phyloP scores from a whole-genome alignment of 2,113 vertebrate species.

The Sander lucioperca region DNA sequence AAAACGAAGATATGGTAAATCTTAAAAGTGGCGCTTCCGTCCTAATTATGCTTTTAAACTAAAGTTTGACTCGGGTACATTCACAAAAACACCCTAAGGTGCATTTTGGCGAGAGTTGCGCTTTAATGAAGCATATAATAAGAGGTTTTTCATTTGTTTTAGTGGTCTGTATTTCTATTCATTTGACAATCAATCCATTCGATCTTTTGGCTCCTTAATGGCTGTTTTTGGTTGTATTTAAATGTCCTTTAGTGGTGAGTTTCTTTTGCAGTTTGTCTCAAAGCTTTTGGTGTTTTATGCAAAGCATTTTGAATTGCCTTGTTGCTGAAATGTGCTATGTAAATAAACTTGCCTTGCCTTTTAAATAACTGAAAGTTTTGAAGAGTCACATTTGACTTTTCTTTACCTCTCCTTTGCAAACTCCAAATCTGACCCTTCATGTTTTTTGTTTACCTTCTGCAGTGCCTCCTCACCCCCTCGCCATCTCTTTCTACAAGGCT shows the following conservation, averaged over 20 bases:
- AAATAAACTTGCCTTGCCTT: not conserved
- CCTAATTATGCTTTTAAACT: no score
- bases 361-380: not conserved
- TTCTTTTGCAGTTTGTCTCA: no score
- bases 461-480: constrained; percentile 94
- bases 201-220: not conserved
- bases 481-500: constrained; percentile 93
- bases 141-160: not conserved
- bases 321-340: no score
- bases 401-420: constrained; percentile 2
- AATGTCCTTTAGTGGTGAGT: no score
- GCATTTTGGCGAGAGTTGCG: no score
- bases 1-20: no score
- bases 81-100: no score
- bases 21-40: no score
- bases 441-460: constrained; percentile 72
- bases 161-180: not conserved
- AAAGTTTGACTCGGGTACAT: no score
- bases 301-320: no score
- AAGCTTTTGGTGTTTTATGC: no score
- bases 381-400: constrained; percentile 4
- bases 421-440: not conserved
- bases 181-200: not conserved
- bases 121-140: not conserved
- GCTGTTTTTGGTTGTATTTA: no score